A percentile compares a stretch with the other conserved stretches of the same genome.
Evolutionary conservation across 2,113 vertebrate species (phyloP).

Genomic region (Bubo scandiacus): DNA sequence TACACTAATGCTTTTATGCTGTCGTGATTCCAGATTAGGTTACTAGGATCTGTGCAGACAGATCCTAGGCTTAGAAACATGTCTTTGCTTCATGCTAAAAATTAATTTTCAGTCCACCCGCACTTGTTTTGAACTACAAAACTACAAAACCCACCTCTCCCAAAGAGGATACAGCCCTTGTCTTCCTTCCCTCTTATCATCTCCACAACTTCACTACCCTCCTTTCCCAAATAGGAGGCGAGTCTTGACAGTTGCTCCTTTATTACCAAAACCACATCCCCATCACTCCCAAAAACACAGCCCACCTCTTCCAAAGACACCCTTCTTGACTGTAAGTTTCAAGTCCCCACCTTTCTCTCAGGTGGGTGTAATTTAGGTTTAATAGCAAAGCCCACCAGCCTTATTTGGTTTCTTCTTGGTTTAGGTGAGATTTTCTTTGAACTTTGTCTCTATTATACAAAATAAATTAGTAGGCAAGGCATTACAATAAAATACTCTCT

Average conservation of each 20-base stretch:
- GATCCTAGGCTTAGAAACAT: not conserved
- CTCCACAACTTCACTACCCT: not conserved
- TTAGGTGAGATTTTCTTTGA: not conserved
- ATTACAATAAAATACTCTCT: not conserved
- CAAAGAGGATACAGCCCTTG: not conserved
- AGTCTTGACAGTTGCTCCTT: not conserved
- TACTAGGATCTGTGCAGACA: not conserved
- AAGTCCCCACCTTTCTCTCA: not conserved
- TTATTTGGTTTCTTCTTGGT: not conserved
- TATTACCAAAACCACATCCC: not conserved
- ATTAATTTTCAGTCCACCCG: not conserved
- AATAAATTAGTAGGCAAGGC: conserved; percentile 1
- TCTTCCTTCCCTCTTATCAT: not conserved
- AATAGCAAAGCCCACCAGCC: not conserved
- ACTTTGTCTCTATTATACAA: not conserved
- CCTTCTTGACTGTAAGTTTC: not conserved
- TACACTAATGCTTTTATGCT: not conserved
- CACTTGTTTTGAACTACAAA: not conserved
- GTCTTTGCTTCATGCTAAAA: not conserved
- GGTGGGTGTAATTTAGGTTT: not conserved
- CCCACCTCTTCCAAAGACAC: not conserved
- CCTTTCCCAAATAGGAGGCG: not conserved
- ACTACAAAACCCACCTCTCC: not conserved
- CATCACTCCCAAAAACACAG: not conserved
- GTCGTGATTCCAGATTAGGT: not conserved